A percentile compares a stretch with the other conserved stretches of the same genome.
Evolutionary conservation across 1,140 invertebrate species (phyloP).

Genomic region (Neodiprion fabricii): DNA sequence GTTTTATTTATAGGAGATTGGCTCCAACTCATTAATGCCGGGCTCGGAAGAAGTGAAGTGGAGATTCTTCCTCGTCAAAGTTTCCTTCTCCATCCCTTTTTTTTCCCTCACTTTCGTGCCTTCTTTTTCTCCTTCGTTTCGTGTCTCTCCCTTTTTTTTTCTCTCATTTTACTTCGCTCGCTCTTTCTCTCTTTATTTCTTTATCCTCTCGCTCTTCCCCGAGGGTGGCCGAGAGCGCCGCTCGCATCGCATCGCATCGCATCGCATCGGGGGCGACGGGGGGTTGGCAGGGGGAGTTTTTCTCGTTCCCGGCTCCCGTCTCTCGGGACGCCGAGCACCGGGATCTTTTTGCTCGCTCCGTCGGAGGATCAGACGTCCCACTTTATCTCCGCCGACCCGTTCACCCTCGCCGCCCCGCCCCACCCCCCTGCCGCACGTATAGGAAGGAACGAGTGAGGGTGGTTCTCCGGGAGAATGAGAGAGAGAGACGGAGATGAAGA

Average conservation of each 20-base stretch:
- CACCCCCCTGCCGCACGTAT: conserved; percentile 16
- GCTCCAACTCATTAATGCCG: conserved; percentile 29
- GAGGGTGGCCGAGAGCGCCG: conserved; percentile 19
- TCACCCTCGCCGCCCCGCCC: conserved; percentile 32
- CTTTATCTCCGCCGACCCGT: conserved; percentile 54
- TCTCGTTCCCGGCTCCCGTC: conserved; percentile 38
- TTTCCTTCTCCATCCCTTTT: conserved; percentile 12
- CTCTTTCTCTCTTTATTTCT: conserved; percentile 8
- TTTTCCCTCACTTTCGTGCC: conserved; percentile 6
- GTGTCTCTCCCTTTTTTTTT: conserved; percentile 13
- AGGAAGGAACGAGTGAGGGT: too few relatives aligned
- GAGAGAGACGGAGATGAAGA: background rate
- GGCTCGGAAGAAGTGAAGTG: conserved; percentile 1
- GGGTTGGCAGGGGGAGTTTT: conserved; percentile 36
- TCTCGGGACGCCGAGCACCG: conserved; percentile 48
- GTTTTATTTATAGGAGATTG: conserved; percentile 25
- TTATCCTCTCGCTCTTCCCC: conserved; percentile 23
- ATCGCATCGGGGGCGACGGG: conserved; percentile 22
- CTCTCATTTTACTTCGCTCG: conserved; percentile 25
- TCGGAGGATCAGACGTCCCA: conserved; percentile 54
- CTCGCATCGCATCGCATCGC: conserved; percentile 10
- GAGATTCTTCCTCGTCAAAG: conserved; percentile 35
- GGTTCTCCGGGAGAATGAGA: background rate
- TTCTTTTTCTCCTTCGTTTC: conserved; percentile 19
- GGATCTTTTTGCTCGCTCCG: conserved; percentile 54